Evolutionary conservation across 2,888 invertebrate genomes (phyloP).

Genomic region (Arctia plantaginis): DNA sequence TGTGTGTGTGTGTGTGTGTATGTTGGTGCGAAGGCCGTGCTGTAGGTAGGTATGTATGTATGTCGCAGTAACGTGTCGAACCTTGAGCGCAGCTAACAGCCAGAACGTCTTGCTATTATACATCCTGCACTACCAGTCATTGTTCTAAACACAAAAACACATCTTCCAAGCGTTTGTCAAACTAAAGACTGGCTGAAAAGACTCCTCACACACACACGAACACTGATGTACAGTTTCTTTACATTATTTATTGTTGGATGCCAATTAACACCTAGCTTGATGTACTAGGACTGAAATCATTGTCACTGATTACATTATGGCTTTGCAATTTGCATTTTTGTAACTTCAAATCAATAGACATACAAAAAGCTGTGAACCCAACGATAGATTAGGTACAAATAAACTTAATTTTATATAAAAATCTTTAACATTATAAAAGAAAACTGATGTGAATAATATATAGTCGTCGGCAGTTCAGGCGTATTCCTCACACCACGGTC

Average conservation of each 20-base stretch:
- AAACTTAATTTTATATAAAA: neutral
- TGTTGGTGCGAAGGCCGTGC: constrained; percentile 43
- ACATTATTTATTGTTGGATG: constrained; percentile 19
- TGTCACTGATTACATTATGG: constrained; percentile 20
- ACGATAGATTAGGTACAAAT: constrained; percentile 9
- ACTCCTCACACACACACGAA: constrained; percentile 9
- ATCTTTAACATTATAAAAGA: neutral
- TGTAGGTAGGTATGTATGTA: constrained; percentile 21
- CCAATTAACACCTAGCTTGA: constrained; percentile 27
- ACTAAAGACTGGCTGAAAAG: constrained; percentile 13
- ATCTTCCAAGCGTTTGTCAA: constrained; percentile 27
- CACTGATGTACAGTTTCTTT: neutral
- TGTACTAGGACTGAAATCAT: constrained; percentile 15
- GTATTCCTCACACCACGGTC: neutral
- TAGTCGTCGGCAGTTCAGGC: too few relatives aligned
- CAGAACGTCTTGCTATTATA: constrained; percentile 34
- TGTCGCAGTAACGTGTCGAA: constrained; percentile 32
- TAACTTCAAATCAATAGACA: constrained; percentile 19
- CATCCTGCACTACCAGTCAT: constrained; percentile 30
- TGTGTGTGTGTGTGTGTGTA: constrained; percentile 22
- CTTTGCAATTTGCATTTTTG: constrained; percentile 6
- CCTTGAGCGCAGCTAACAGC: constrained; percentile 41
- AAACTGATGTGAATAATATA: neutral
- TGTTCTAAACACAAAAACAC: constrained; percentile 31
- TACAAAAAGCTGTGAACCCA: constrained; percentile 10